phyloP scores from a whole-genome alignment of 2,113 vertebrate genomes.

The Amphilophus citrinellus region DNA sequence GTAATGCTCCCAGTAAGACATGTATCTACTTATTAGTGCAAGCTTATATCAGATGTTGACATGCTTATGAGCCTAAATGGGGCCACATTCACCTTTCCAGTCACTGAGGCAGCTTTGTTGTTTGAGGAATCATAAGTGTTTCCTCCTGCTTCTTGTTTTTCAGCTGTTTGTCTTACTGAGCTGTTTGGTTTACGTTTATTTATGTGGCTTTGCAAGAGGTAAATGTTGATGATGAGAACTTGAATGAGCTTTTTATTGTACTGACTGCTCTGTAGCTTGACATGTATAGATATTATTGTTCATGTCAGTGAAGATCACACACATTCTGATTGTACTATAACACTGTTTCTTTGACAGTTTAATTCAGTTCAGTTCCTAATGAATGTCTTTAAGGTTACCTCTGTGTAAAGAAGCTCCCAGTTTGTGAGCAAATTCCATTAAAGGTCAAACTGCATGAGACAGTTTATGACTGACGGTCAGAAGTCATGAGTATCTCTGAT shows the following conservation, averaged over 20 bases:
- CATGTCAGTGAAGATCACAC: not conserved
- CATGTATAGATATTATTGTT: not conserved
- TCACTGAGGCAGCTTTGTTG: slow-evolving; percentile 19
- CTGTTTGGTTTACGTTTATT: slow-evolving; percentile 19
- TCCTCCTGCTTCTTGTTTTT: slow-evolving; percentile 31
- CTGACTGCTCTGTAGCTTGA: not conserved
- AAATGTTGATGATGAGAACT: not conserved
- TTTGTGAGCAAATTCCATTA: not conserved
- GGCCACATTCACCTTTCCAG: slow-evolving; percentile 25
- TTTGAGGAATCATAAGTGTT: slow-evolving; percentile 30
- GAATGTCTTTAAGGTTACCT: not conserved
- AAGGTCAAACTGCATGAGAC: not conserved
- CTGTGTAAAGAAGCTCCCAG: not conserved
- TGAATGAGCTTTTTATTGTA: not conserved
- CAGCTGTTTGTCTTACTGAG: slow-evolving; percentile 9
- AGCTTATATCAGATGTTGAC: not conserved
- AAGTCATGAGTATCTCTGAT: not conserved
- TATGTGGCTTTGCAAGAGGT: not conserved
- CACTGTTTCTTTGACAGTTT: not conserved
- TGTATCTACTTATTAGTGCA: not conserved
- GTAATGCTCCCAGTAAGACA: not conserved
- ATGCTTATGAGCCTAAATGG: slow-evolving; percentile 4
- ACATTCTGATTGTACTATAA: not conserved
- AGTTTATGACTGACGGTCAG: not conserved
- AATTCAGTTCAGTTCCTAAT: not conserved